These are phyloP conservation scores for Corythornis vintsioides DNA, from an alignment of 2,113 vertebrate species.

Conservation along the genomic window DNA sequence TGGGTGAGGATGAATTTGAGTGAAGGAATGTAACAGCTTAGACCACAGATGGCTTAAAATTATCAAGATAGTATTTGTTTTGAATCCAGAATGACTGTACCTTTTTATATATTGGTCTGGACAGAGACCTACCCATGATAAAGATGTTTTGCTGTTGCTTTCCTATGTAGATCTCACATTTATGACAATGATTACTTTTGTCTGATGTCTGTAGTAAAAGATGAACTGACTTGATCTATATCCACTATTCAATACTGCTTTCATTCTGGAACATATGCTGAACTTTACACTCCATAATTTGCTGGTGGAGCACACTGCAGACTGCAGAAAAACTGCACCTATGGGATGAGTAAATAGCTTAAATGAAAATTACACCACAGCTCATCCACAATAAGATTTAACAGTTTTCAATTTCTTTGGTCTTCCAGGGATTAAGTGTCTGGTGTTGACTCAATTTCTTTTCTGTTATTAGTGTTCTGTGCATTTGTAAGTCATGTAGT, in stretches of 20 bases:
- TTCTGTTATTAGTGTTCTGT: neutral
- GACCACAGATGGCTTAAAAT: neutral
- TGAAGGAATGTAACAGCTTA: neutral
- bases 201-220: neutral
- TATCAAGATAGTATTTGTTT: neutral
- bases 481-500: neutral
- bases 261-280: neutral
- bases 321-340: neutral
- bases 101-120: neutral
- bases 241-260: neutral
- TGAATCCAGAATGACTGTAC: neutral
- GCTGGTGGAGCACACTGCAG: neutral
- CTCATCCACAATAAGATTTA: neutral
- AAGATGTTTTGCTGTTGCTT: neutral
- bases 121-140: neutral
- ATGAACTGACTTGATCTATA: neutral
- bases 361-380: neutral
- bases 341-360: neutral
- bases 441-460: neutral
- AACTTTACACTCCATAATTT: neutral
- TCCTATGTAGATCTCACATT: neutral
- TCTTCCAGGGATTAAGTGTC: neutral
- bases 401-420: neutral
- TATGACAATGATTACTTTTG: neutral
- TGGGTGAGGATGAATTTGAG: accelerated